These are phyloP conservation scores for Cephus nigrinus DNA, from an alignment of 2,888 invertebrate species.

Conservation along the genomic window DNA sequence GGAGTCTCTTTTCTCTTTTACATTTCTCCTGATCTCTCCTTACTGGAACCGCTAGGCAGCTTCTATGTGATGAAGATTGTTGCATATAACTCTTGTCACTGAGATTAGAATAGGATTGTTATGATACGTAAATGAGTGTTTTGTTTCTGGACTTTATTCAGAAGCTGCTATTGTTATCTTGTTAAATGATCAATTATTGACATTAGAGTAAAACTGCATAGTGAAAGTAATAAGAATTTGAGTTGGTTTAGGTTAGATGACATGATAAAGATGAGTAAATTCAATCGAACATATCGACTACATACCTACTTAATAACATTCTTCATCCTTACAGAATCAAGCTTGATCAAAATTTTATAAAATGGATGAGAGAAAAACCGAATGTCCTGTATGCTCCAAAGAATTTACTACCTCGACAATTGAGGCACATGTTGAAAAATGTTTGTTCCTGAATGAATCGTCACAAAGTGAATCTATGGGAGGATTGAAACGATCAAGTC, in stretches of 20 bases:
- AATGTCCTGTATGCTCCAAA: conserved; percentile 76
- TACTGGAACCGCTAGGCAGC: not conserved
- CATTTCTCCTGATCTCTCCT: not conserved
- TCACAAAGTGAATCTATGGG: conserved; percentile 24
- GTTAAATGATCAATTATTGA: not conserved
- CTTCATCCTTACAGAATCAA: conserved; percentile 3
- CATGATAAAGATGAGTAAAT: not conserved
- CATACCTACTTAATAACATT: not conserved
- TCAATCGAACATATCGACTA: not conserved
- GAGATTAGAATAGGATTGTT: not conserved
- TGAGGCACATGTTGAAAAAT: conserved; percentile 77
- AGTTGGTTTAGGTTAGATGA: not conserved
- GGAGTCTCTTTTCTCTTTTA: not conserved
- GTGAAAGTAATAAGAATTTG: not conserved
- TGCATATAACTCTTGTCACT: not conserved
- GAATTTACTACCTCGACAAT: conserved; percentile 68
- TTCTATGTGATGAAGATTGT: not conserved
- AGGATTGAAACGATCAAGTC: conserved; percentile 31
- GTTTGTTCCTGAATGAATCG: conserved; percentile 74
- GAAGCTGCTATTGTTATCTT: not conserved
- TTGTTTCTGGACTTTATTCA: not conserved
- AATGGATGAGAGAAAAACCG: conserved; percentile 36
- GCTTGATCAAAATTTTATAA: conserved; percentile 18
- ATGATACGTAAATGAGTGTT: not conserved
- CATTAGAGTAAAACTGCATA: not conserved